Percentiles rank a stretch among this genome's conserved stretches.
phyloP scores from a whole-genome alignment of 1,140 invertebrate species.

The Himalopsyche phryganea region DNA sequence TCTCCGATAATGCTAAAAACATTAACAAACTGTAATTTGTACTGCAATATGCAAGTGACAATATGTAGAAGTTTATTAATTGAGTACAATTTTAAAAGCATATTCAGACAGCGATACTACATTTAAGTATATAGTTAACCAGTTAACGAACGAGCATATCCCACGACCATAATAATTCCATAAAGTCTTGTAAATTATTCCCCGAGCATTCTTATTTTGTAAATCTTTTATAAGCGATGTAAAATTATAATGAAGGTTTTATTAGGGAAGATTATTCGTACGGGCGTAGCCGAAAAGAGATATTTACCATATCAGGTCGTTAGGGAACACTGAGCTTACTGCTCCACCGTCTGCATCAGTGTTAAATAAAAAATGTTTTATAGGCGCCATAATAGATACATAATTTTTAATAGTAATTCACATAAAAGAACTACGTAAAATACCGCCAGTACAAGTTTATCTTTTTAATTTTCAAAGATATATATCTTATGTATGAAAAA shows the following conservation, averaged over 20 bases:
- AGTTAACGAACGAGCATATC: too few relatives aligned
- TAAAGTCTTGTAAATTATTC: neutral
- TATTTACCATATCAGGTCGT: neutral
- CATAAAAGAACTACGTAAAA: neutral
- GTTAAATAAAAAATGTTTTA: neutral
- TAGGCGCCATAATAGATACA: neutral
- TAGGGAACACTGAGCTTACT: neutral
- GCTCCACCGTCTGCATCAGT: neutral
- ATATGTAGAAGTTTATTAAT: too few relatives aligned
- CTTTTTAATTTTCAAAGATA: too few relatives aligned
- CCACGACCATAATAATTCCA: too few relatives aligned
- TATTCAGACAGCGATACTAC: too few relatives aligned
- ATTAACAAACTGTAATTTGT: too few relatives aligned
- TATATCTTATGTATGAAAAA: too few relatives aligned
- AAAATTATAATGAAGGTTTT: slow-evolving; percentile 10
- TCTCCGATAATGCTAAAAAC: too few relatives aligned
- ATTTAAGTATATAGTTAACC: too few relatives aligned
- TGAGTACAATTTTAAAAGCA: too few relatives aligned
- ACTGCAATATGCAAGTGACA: too few relatives aligned
- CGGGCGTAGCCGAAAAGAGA: neutral
- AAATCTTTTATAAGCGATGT: slow-evolving; percentile 1
- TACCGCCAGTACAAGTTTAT: neutral
- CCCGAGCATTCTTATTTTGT: neutral
- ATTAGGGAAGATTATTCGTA: slow-evolving; percentile 1
- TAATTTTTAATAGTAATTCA: slow-evolving; percentile 2